Base-by-base conservation (phyloP, 37 sponge, comb jelly and placozoan genomes). In the Ianthella basta region DNA sequence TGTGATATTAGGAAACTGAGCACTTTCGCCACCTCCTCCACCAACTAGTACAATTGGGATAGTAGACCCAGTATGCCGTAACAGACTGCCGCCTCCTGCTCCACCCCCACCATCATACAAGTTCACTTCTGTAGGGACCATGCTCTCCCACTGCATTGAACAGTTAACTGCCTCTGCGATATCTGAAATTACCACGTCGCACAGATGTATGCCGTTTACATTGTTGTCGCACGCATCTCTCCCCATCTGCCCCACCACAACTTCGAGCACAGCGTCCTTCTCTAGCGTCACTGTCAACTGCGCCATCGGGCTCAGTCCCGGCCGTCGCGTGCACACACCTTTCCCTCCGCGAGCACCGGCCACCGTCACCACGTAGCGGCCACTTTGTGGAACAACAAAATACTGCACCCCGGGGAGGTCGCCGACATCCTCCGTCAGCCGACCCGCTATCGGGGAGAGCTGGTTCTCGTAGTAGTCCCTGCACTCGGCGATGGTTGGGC, bases 341-440 rank as follows among this genome's bases (percentile, higher is more conserved):
- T 44, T 40, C n/a, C 91, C 91, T 44, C 91, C 91, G 1, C 83
- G 20, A 27, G 87, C 91, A 0, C 91, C 91, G 15, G 91, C 87
- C n/a, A 84, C 72, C 3, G 91, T 87, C 0, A 91, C 59, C 60
- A 80, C 84, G 82, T 91, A 91, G 3, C 41, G 35, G 24, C 80
- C 88, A 35, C 82, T 61, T 25, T 65, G 55, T 0, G 91, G 91
- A 3, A 91, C 57, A 59, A 38, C 6, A 34, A 91, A 87, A 14
- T 64, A 60, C 82, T 91, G 91, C 34, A 40, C 88, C 34, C 91
- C 91, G 3, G 29, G 70, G 30, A 6, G 4, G 29, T 70, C 64
- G 3, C 55, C 30, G 0, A 27, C 59, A 57, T 44, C 75, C 19
- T 3, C 16, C 20, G 40, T 25, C 19, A 79, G 69, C 14, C n/a